Percentiles rank a stretch among this genome's conserved stretches.
These are phyloP conservation scores for Magallana gigas DNA, from an alignment of 1,140 invertebrate species.

Conservation along the genomic window DNA sequence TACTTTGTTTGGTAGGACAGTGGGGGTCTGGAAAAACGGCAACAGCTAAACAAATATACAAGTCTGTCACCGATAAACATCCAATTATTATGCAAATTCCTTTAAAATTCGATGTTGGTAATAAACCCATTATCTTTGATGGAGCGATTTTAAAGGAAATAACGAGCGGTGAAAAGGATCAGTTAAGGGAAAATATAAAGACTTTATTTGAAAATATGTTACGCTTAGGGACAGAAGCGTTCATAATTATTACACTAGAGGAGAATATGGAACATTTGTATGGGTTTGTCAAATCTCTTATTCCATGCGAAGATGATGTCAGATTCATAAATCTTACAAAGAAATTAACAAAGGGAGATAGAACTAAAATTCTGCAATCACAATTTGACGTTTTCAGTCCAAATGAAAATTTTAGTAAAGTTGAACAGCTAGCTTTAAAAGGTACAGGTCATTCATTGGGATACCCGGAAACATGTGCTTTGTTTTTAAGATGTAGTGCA, in stretches of 20 bases:
- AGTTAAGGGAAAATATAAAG: not conserved
- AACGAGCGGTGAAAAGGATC: not conserved
- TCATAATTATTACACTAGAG: not conserved
- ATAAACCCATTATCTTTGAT: not conserved
- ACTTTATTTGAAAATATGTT: not conserved
- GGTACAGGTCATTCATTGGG: too few species aligned
- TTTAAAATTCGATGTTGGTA: not conserved
- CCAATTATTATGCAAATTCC: not conserved
- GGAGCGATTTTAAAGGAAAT: not conserved
- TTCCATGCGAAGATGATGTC: not conserved
- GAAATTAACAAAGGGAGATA: not conserved
- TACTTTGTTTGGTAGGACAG: not conserved
- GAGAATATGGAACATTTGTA: not conserved
- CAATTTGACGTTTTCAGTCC: not conserved
- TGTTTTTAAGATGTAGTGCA: too few species aligned
- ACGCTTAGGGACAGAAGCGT: not conserved
- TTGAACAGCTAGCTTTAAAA: too few species aligned
- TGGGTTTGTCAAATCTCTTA: not conserved
- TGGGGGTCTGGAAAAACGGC: not conserved
- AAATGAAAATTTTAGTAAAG: not conserved
- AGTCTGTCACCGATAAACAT: not conserved
- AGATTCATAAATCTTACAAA: not conserved
- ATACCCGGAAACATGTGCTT: too few species aligned
- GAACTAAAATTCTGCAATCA: not conserved
- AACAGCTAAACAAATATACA: not conserved